phyloP scores from a whole-genome alignment of 2,113 vertebrate species.

The Anseranas semipalmata region DNA sequence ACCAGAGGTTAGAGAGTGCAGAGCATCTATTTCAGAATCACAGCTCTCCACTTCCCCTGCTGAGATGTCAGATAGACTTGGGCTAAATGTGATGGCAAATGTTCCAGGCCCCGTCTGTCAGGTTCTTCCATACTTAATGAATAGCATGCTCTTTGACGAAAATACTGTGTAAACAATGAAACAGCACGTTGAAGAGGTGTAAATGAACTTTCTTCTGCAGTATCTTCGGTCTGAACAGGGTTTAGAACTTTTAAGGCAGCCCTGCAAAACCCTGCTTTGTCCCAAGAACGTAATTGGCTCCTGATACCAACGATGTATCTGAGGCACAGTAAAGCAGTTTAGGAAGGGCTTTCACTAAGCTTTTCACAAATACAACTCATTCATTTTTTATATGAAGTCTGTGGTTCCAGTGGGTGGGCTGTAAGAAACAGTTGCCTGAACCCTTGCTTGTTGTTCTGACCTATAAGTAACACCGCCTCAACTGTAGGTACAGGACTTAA shows the following conservation, averaged over 20 bases:
- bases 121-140: conserved; percentile 12
- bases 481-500: not conserved
- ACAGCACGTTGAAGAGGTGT: not conserved
- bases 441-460: not conserved
- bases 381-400: not conserved
- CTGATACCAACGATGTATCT: not conserved
- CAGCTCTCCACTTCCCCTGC: not conserved
- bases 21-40: not conserved
- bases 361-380: not conserved
- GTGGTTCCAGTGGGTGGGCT: not conserved
- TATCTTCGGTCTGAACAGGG: not conserved
- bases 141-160: not conserved
- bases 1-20: not conserved
- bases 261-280: conserved; percentile 19
- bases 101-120: conserved; percentile 1
- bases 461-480: not conserved
- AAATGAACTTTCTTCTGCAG: not conserved
- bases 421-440: not conserved
- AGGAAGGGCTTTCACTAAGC: not conserved
- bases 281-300: conserved; percentile 29
- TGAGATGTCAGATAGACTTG: conserved; percentile 33
- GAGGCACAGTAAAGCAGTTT: not conserved
- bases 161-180: conserved; percentile 34
- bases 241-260: not conserved
- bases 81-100: conserved; percentile 42